phyloP scores from a whole-genome alignment of 2,797 vertebrate species.

The Rhincodon typus region DNA sequence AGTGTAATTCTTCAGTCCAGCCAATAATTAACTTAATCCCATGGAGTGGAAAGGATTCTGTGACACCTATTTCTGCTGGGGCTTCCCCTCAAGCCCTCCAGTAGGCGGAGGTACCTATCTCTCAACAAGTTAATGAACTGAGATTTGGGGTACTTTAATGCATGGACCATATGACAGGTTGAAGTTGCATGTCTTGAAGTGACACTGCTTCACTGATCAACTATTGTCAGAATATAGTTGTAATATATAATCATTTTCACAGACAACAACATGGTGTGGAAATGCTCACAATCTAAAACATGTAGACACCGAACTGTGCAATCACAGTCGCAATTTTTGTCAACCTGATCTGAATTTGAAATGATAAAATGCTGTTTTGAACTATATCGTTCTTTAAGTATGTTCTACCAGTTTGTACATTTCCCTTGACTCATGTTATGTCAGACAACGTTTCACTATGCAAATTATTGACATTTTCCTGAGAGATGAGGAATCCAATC shows the following conservation, averaged over 20 bases:
- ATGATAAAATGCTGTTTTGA: not conserved
- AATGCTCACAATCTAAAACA: not conserved
- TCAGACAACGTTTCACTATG: not conserved
- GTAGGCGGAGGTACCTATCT: not conserved
- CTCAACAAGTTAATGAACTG: not conserved
- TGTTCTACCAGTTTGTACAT: not conserved
- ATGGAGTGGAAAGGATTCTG: not conserved
- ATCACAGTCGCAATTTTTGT: not conserved
- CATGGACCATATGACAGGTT: not conserved
- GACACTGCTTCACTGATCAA: not conserved
- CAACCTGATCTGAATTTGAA: not conserved
- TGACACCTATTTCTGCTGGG: not conserved
- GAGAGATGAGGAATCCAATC: not conserved
- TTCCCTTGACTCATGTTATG: not conserved
- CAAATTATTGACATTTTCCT: not conserved
- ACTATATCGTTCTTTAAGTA: not conserved
- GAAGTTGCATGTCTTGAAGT: not conserved
- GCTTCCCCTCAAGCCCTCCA: not conserved
- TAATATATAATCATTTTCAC: not conserved
- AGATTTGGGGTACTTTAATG: not conserved
- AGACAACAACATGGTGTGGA: not conserved
- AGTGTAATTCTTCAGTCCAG: not conserved
- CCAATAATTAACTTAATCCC: not conserved
- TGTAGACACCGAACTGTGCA: not conserved
- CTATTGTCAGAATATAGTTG: not conserved